Evolutionary conservation across 2,113 vertebrate species (phyloP).

Genomic region (Burhinus bistriatus): DNA sequence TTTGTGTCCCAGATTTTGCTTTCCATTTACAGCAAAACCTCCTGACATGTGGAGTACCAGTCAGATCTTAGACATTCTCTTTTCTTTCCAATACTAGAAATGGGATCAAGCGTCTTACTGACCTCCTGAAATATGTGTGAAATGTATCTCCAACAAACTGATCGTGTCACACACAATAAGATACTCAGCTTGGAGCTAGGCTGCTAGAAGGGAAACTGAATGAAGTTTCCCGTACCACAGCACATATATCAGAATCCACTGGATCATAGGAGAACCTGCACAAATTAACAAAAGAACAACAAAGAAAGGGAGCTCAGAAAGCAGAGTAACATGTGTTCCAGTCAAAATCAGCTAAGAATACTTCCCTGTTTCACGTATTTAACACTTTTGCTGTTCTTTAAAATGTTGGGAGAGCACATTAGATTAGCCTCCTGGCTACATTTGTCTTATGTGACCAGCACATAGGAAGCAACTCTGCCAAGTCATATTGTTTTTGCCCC

Average conservation of each 20-base stretch:
- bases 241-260: neutral
- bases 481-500: neutral
- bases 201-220: neutral
- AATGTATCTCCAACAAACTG: neutral
- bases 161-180: neutral
- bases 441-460: neutral
- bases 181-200: neutral
- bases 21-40: neutral
- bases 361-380: neutral
- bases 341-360: neutral
- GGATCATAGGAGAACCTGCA: neutral
- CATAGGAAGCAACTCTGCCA: neutral
- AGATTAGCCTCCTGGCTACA: neutral
- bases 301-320: neutral
- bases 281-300: neutral
- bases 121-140: neutral
- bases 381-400: neutral
- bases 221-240: neutral
- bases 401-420: neutral
- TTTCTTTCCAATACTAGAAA: neutral
- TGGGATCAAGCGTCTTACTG: neutral
- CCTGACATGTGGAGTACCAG: neutral
- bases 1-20: neutral
- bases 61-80: neutral
- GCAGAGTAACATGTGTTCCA: neutral